Evolutionary conservation across 2,113 vertebrate species (phyloP).

Genomic region (Rhipidura dahli): DNA sequence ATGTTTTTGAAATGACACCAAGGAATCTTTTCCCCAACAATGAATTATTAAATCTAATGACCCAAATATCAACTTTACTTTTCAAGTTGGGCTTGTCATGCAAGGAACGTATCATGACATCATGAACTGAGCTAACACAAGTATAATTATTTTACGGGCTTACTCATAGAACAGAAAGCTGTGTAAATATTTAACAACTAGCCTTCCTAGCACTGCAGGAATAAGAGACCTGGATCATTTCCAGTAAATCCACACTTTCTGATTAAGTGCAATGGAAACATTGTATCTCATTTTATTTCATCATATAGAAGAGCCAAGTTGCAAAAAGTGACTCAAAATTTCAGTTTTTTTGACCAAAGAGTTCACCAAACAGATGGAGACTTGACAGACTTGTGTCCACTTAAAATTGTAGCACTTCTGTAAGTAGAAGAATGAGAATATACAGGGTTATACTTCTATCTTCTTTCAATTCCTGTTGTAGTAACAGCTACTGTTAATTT

Average conservation of each 20-base stretch:
- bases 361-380: neutral
- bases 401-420: neutral
- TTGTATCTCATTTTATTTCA: neutral
- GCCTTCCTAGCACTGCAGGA: neutral
- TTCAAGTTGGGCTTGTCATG: neutral
- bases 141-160: neutral
- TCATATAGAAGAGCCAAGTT: neutral
- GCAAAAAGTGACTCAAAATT: neutral
- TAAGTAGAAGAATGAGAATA: neutral
- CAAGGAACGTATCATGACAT: neutral
- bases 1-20: neutral
- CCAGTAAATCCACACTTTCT: neutral
- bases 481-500: neutral
- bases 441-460: fast-evolving
- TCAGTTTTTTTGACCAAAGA: neutral
- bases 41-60: neutral
- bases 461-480: neutral
- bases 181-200: neutral
- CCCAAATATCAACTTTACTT: neutral
- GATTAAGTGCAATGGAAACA: neutral
- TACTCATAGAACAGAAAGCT: neutral
- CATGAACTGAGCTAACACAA: neutral
- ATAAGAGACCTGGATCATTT: neutral
- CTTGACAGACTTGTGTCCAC: neutral
- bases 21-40: neutral